Percentiles rank a stretch among this genome's conserved stretches.
Conservation (phyloP, 2,113 vertebrate species). For the Neolamprologus toae region DNA sequence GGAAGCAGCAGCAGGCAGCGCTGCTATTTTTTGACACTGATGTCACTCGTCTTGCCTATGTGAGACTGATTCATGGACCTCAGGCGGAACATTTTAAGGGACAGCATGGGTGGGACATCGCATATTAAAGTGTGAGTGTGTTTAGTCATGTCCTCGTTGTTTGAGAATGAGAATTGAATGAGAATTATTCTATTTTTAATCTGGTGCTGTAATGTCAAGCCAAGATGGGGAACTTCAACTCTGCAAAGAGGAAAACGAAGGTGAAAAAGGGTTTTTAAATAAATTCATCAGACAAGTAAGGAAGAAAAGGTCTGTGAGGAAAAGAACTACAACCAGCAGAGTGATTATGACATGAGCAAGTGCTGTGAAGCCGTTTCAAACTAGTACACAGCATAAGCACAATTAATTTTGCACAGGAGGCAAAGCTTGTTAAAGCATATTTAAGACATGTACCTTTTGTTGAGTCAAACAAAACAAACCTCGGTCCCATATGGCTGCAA, state of each 20-base stretch:
- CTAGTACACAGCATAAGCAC: neutral
- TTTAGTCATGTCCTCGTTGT: neutral
- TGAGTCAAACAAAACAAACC: constrained; percentile 10
- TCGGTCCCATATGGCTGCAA: constrained; percentile 6
- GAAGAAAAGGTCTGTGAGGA: neutral
- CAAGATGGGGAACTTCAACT: neutral
- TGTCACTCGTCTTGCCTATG: neutral
- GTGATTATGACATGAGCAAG: neutral
- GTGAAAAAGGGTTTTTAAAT: constrained; percentile 7
- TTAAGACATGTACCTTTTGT: constrained; percentile 7
- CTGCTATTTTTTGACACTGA: constrained; percentile 7
- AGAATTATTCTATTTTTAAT: constrained; percentile 16
- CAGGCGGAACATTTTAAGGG: constrained; percentile 17
- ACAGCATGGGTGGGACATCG: neutral
- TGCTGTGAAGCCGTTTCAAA: constrained; percentile 15
- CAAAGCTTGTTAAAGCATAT: constrained; percentile 17
- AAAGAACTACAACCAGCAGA: constrained; percentile 6
- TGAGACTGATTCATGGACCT: constrained; percentile 17
- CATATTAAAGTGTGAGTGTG: neutral
- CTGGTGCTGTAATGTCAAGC: constrained; percentile 2
- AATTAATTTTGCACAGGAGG: constrained; percentile 19
- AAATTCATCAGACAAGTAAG: constrained; percentile 28
- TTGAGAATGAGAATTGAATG: neutral
- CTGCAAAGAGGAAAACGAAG: neutral
- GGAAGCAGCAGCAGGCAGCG: neutral